Percentiles rank a stretch among this genome's conserved stretches.
Conservation (phyloP, 1,140 invertebrate species). For the Drosophila subobscura region DNA sequence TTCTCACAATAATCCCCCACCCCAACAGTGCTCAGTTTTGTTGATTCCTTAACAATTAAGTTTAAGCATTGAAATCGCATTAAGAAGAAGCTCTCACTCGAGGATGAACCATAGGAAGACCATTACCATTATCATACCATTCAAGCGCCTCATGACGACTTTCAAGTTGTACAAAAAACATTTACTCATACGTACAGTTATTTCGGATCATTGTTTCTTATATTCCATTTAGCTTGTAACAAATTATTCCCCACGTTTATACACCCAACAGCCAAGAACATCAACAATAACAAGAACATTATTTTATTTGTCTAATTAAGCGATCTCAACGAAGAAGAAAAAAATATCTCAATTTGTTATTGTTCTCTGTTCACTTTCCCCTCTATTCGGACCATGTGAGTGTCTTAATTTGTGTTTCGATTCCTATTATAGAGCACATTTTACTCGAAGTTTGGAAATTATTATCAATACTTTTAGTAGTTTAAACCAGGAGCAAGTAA, state of each 20-base stretch:
- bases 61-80: slow-evolving; percentile 28
- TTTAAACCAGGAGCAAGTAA: slow-evolving; percentile 23
- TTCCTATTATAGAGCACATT: slow-evolving; percentile 44
- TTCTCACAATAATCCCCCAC: slow-evolving; percentile 35
- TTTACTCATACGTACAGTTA: slow-evolving; percentile 15
- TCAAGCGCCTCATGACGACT: slow-evolving; percentile 71
- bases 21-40: slow-evolving; percentile 72
- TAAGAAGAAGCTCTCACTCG: slow-evolving; percentile 22
- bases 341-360: slow-evolving; percentile 47
- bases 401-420: slow-evolving; percentile 53
- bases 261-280: slow-evolving; percentile 4
- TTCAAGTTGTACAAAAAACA: slow-evolving; percentile 67
- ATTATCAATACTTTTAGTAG: slow-evolving; percentile 35
- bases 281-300: slow-evolving; percentile 19
- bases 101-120: slow-evolving; percentile 1
- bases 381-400: slow-evolving; percentile 38
- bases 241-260: slow-evolving; percentile 39
- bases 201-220: slow-evolving; percentile 36
- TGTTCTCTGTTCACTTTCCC: slow-evolving; percentile 39
- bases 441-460: slow-evolving; percentile 47
- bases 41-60: slow-evolving; percentile 66
- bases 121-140: slow-evolving; percentile 19
- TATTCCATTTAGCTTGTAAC: slow-evolving; percentile 35
- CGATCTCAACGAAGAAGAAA: slow-evolving; percentile 55
- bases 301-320: slow-evolving; percentile 55